These are phyloP conservation scores for Microtus richardsoni DNA, from an alignment of 2,113 vertebrate genomes.

Conservation along the genomic window DNA sequence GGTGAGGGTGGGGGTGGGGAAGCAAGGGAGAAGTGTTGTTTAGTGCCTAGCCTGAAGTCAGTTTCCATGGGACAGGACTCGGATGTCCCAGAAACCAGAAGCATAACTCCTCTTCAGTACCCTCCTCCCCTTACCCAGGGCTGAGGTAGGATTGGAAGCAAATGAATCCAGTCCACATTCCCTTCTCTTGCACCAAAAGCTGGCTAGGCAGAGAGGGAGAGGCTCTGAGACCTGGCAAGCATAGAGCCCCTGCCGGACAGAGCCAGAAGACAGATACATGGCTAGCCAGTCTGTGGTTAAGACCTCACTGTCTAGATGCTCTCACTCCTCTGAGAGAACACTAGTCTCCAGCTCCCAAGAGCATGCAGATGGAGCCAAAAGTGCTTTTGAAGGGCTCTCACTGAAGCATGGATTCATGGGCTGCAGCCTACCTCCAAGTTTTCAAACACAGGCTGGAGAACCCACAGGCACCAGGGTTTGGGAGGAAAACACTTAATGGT, in stretches of 20 bases:
- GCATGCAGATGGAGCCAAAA: not conserved
- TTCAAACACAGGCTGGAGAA: not conserved
- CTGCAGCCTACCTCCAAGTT: not conserved
- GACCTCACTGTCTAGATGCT: not conserved
- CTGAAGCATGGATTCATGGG: not conserved
- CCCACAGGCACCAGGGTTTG: not conserved
- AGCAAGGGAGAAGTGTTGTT: not conserved
- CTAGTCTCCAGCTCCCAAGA: not conserved
- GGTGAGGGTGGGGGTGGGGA: accelerated
- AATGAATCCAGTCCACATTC: too few species aligned
- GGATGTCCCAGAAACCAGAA: not conserved
- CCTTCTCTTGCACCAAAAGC: not conserved
- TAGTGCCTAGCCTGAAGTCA: not conserved
- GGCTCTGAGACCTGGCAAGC: not conserved
- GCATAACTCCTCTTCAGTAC: not conserved
- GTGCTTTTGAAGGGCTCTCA: not conserved
- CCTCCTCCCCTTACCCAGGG: not conserved
- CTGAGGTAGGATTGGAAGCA: not conserved
- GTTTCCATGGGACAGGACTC: not conserved
- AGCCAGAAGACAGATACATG: not conserved
- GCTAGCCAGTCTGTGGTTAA: not conserved
- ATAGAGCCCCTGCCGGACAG: not conserved
- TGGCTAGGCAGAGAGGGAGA: not conserved
- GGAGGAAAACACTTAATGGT: not conserved
- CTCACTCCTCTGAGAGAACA: not conserved